These are phyloP conservation scores for Gnathonemus longibarbis DNA, from an alignment of 2,113 vertebrate genomes.

Conservation along the genomic window DNA sequence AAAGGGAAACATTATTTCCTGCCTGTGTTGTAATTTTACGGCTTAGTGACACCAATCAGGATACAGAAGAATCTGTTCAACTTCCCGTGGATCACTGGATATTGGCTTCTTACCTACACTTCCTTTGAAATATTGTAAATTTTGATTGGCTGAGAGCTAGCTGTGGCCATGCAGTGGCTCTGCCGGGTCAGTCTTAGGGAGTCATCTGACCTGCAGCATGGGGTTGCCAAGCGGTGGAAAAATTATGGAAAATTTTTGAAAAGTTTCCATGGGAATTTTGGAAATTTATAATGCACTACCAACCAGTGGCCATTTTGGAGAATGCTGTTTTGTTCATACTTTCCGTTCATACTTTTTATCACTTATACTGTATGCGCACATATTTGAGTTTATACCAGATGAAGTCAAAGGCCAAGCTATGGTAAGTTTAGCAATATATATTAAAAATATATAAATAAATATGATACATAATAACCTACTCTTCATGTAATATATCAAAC, in stretches of 20 bases:
- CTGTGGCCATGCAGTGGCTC: neutral
- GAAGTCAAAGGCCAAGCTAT: neutral
- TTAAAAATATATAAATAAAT: neutral
- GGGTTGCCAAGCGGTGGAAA: neutral
- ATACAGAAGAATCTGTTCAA: neutral
- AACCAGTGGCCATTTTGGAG: neutral
- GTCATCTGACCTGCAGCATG: neutral
- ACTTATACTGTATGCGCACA: neutral
- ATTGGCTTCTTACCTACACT: neutral
- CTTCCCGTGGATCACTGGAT: neutral
- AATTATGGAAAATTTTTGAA: neutral
- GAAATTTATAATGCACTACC: neutral
- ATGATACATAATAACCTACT: neutral
- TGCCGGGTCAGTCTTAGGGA: neutral
- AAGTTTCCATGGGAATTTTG: neutral
- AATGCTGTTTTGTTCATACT: neutral
- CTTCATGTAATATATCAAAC: neutral
- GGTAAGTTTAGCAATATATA: neutral
- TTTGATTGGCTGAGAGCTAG: neutral
- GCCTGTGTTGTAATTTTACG: neutral
- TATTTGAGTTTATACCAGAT: neutral
- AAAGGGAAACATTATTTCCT: neutral
- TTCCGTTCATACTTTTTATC: neutral
- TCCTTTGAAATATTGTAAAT: neutral
- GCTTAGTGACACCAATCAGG: neutral